Conservation (phyloP, 2,113 vertebrate species). For the Pterocles orientalis region DNA sequence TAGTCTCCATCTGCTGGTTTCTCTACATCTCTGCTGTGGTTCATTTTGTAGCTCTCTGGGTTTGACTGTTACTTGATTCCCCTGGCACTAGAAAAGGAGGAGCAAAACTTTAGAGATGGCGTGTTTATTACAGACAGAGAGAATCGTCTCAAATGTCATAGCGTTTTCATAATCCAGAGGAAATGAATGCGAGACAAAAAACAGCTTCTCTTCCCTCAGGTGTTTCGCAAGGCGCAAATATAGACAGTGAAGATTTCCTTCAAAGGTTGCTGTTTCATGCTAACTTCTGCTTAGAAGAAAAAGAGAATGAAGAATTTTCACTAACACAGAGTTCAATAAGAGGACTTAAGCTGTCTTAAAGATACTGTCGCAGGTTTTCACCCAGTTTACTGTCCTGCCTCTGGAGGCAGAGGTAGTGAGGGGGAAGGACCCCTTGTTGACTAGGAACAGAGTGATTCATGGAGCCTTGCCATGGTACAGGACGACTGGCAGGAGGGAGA, state of each 20-base stretch:
- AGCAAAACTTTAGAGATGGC: background rate
- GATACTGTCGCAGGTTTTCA: background rate
- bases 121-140: background rate
- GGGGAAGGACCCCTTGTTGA: background rate
- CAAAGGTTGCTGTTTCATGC: background rate
- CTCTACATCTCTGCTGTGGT: background rate
- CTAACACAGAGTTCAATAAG: background rate
- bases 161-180: background rate
- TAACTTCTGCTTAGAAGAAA: background rate
- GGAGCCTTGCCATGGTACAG: background rate
- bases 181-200: background rate
- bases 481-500: background rate
- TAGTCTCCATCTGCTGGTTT: background rate
- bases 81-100: background rate
- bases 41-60: background rate
- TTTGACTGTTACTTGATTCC: background rate
- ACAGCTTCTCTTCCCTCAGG: background rate
- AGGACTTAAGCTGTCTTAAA: background rate
- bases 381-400: background rate
- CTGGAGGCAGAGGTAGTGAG: background rate
- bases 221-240: background rate
- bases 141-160: background rate
- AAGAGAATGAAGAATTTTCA: background rate
- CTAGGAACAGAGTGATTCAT: background rate
- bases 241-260: background rate